Conservation (phyloP, 1,140 invertebrate species). For the Anagrus nilaparvatae region DNA sequence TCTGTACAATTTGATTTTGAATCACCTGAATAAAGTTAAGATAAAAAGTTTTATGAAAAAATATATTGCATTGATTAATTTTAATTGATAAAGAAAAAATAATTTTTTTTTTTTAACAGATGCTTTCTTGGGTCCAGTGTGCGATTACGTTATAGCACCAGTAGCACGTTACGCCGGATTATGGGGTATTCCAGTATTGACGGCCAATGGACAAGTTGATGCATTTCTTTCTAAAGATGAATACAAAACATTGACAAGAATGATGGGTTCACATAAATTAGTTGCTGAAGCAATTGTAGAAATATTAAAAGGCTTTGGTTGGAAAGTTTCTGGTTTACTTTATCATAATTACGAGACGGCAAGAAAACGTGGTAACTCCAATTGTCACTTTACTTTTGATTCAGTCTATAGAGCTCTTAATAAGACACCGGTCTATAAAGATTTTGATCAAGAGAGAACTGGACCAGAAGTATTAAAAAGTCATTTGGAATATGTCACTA, state of each 20-base stretch:
- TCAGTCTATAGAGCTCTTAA: slow-evolving; percentile 57
- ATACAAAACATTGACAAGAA: slow-evolving; percentile 73
- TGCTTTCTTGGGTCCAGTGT: slow-evolving; percentile 82
- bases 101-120: too few species aligned
- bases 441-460: slow-evolving; percentile 51
- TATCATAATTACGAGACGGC: slow-evolving; percentile 57
- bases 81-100: too few species aligned
- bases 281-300: slow-evolving; percentile 59
- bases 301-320: slow-evolving; percentile 59
- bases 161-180: slow-evolving; percentile 75
- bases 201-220: slow-evolving; percentile 72
- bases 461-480: slow-evolving; percentile 46
- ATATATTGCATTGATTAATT: too few species aligned
- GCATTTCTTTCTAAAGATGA: slow-evolving; percentile 60
- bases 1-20: too few species aligned
- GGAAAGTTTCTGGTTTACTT: slow-evolving; percentile 57
- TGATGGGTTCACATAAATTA: slow-evolving; percentile 74
- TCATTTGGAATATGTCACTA: slow-evolving; percentile 54
- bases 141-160: slow-evolving; percentile 84
- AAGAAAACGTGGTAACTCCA: slow-evolving; percentile 51
- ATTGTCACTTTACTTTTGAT: slow-evolving; percentile 61
- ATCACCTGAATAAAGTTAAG: too few species aligned
- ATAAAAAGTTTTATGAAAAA: too few species aligned
- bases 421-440: slow-evolving; percentile 45
- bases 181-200: slow-evolving; percentile 84